Conservation (phyloP, 2,888 invertebrate species). For the Stenodema calcarata region DNA sequence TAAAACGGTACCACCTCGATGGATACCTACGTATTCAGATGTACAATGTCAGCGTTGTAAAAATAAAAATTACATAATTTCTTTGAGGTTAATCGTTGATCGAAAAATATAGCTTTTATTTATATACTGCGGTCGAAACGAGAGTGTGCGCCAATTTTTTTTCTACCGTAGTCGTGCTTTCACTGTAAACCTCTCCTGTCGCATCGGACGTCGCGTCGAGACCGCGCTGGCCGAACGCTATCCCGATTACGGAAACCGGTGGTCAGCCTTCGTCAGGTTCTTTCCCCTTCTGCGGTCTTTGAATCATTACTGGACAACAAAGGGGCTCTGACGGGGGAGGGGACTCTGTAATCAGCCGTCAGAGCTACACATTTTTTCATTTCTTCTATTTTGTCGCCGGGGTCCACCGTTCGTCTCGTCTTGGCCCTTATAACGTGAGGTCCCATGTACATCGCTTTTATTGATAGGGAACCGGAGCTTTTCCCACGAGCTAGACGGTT, state of each 20-base stretch:
- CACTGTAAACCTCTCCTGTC: not conserved
- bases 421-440: slow-evolving; percentile 6
- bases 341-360: slow-evolving; percentile 8
- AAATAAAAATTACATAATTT: not conserved
- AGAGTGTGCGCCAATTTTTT: not conserved
- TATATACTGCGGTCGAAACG: not conserved
- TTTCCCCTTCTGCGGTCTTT: slow-evolving; percentile 13
- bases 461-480: not conserved
- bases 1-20: too few species aligned
- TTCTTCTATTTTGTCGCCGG: slow-evolving; percentile 12
- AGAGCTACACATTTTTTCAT: slow-evolving; percentile 6
- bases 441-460: not conserved
- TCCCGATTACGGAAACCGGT: slow-evolving; percentile 13
- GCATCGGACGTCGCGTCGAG: not conserved
- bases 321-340: not conserved
- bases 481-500: not conserved
- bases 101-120: not conserved
- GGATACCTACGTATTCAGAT: too few species aligned
- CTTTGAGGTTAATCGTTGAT: not conserved
- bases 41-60: too few species aligned
- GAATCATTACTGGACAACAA: slow-evolving; percentile 4
- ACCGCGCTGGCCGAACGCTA: not conserved
- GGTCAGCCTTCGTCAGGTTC: not conserved
- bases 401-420: not conserved
- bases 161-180: not conserved